Percentiles rank a stretch among this genome's conserved stretches.
Evolutionary conservation across 2,888 invertebrate genomes (phyloP).

Genomic region (Pardosa pseudoannulata): DNA sequence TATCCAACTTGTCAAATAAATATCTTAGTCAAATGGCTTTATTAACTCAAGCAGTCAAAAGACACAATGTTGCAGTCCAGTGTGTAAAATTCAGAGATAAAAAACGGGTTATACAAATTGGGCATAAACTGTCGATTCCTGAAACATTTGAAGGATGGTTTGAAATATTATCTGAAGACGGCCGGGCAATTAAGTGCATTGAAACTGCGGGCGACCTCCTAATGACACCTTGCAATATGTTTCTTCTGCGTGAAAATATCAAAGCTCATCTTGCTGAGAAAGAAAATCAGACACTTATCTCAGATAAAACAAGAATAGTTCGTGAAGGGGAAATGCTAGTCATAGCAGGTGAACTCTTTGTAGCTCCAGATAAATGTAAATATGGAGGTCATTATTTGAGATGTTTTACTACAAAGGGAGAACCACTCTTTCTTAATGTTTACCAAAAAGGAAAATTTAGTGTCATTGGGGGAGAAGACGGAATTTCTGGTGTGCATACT

Average conservation of each 20-base stretch:
- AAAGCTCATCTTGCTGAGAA: conserved; percentile 81
- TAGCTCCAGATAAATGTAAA: conserved; percentile 63
- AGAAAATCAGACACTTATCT: conserved; percentile 75
- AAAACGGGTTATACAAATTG: conserved; percentile 81
- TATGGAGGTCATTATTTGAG: conserved; percentile 83
- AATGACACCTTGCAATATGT: conserved; percentile 79
- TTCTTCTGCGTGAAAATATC: conserved; percentile 87
- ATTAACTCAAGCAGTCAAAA: conserved; percentile 89
- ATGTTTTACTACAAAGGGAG: conserved; percentile 90
- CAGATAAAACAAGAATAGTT: conserved; percentile 81
- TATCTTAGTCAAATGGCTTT: conserved; percentile 90
- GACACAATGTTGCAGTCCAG: conserved; percentile 85
- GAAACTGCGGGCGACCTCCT: conserved; percentile 91
- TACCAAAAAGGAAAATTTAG: conserved; percentile 95
- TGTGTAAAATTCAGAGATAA: conserved; percentile 89
- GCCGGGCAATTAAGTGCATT: conserved; percentile 91
- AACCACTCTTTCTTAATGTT: conserved; percentile 87
- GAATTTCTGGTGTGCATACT: conserved; percentile 95
- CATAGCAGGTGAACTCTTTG: conserved; percentile 84
- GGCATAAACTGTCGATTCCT: conserved; percentile 91
- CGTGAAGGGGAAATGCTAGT: conserved; percentile 90
- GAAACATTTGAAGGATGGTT: conserved; percentile 94
- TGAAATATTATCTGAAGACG: conserved; percentile 95
- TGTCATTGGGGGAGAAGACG: conserved; percentile 93
- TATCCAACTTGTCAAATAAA: conserved; percentile 90